Conservation (phyloP, 30 jellyfish, hydroid and myxozoan species). For the Aurelia aurita region DNA sequence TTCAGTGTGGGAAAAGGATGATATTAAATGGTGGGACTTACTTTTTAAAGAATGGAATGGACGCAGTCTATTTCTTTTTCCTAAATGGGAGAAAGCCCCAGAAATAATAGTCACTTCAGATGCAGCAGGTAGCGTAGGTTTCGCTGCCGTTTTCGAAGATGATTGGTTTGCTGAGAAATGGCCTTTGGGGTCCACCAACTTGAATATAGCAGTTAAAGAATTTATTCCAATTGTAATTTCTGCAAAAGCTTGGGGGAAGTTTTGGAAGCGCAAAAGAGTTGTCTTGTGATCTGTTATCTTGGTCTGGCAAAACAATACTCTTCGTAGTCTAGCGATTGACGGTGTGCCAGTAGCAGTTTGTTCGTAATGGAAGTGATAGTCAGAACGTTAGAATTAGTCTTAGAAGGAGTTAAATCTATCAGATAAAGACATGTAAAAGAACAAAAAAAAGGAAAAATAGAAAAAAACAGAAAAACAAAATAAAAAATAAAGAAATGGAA, state of each 20-base stretch:
- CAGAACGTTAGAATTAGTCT: no score
- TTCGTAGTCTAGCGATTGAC: no score
- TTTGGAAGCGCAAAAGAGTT: conserved; percentile 20
- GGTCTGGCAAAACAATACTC: no score
- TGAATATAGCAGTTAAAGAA: conserved; percentile 46
- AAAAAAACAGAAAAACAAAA: no score
- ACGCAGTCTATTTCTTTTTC: conserved; percentile 38
- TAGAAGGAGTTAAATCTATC: no score
- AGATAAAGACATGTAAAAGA: no score
- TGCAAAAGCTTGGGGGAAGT: conserved; percentile 25
- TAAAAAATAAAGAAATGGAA: no score
- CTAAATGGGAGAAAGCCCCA: background rate
- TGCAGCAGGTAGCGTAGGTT: conserved; percentile 36
- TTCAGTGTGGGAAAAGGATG: conserved; percentile 54
- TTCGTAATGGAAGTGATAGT: no score
- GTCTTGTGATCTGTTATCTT: background rate
- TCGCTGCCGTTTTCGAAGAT: conserved; percentile 7
- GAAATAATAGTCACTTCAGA: background rate
- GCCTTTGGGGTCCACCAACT: background rate
- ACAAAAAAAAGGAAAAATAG: no score
- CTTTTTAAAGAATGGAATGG: conserved; percentile 79
- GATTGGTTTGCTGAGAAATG: conserved; percentile 29
- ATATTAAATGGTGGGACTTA: conserved; percentile 62
- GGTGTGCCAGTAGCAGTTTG: no score
- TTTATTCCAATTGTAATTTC: conserved; percentile 35